Base-by-base conservation (phyloP, 2,888 invertebrate genomes). In the Caenorhabditis zanzibari region DNA sequence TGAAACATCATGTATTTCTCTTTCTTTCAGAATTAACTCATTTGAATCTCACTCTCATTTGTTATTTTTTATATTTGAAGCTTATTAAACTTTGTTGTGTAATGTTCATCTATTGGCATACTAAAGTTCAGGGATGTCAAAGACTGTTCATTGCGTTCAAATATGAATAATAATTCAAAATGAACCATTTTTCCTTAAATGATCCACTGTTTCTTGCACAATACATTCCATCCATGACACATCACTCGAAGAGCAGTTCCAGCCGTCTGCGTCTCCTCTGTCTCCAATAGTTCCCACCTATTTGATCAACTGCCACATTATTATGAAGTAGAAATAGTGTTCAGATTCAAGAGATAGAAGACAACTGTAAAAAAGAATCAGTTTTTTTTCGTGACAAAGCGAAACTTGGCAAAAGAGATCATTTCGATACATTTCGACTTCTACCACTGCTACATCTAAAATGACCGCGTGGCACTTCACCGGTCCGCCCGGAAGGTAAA, bases 401-500 rank as follows among this genome's bases (percentile, higher is more conserved):
- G 38, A 56, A 16, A 22, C 26, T 10, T 54, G 10, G 26, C 52
- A 66, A 58, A 32, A n/a, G 14, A 66, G 35, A 41, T 47, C 28
- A 38, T 59, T 59, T 22, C 19, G 38, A 38, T 12, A 59, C 38
- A 14, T 16, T 61, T 61, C 24, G 38, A 56, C 56, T 32, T 38
- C 38, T 35, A 19, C 47, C 4, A 5, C 47, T 47, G 19, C 16
- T 28, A 28, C 16, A 38, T 22, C 24, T 5, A 1, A 41, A 47
- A 82, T 82, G 82, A 69, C 80, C 24, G 82, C 83, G 52, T 86
- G 86, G 86, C 87, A 87, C 64, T 87, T 87, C 72, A 86, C 84
- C 44, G 87, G 87, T 68, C 87, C 87, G 16, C 87, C 87, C 49
- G 85, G 86, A 69, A 79, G 84, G 87, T 87, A 54, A n/a, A n/a